A percentile compares a stretch with the other conserved stretches of the same genome.
phyloP scores from a whole-genome alignment of 2,888 invertebrate genomes.

The Scotopteryx bipunctaria region DNA sequence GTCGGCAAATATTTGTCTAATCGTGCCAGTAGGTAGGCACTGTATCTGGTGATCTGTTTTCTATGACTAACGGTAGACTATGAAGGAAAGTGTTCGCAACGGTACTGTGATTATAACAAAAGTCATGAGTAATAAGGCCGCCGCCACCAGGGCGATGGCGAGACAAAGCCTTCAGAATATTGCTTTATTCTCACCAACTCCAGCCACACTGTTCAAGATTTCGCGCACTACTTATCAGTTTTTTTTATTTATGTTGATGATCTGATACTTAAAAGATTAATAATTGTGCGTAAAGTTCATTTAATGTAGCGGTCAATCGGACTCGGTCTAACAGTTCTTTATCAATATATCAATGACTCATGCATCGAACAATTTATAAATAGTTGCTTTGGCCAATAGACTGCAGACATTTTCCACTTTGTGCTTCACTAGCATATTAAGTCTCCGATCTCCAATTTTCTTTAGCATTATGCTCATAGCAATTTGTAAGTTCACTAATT shows the following conservation, averaged over 20 bases:
- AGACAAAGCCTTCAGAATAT: slow-evolving; percentile 37
- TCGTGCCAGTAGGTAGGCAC: slow-evolving; percentile 14
- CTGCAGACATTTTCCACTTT: neutral
- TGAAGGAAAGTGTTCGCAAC: slow-evolving; percentile 67
- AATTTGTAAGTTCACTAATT: slow-evolving; percentile 49
- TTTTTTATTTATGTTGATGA: slow-evolving; percentile 11
- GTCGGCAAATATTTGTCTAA: slow-evolving; percentile 39
- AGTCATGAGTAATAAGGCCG: slow-evolving; percentile 61
- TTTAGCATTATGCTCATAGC: slow-evolving; percentile 31
- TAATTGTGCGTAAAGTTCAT: slow-evolving; percentile 7
- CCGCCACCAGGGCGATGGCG: no score
- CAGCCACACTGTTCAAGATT: slow-evolving; percentile 22
- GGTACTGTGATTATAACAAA: slow-evolving; percentile 68
- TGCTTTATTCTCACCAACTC: slow-evolving; percentile 22
- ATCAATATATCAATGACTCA: slow-evolving; percentile 11
- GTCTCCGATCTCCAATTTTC: neutral
- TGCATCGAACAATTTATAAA: neutral
- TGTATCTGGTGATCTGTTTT: slow-evolving; percentile 24
- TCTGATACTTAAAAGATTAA: neutral
- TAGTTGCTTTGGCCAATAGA: neutral
- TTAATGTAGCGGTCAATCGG: slow-evolving; percentile 12
- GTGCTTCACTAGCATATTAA: neutral
- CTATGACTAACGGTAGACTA: slow-evolving; percentile 45
- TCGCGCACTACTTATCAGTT: slow-evolving; percentile 22
- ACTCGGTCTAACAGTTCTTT: slow-evolving; percentile 11